phyloP scores from a whole-genome alignment of 2,113 vertebrate genomes.

The Sinocyclocheilus anshuiensis region DNA sequence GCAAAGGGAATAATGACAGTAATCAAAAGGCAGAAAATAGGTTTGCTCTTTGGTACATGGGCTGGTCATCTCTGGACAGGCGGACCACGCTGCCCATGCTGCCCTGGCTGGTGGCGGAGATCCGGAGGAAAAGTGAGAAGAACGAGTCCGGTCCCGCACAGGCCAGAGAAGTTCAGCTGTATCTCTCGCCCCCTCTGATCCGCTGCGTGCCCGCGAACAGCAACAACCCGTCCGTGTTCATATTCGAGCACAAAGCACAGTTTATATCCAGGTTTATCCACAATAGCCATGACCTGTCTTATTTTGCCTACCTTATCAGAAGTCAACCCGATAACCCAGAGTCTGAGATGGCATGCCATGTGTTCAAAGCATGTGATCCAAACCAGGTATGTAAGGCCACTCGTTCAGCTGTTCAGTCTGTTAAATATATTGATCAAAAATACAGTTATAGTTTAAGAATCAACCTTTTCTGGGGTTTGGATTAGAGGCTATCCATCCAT shows the following conservation, averaged over 20 bases:
- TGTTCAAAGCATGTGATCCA: conserved; percentile 88
- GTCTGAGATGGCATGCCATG: conserved; percentile 93
- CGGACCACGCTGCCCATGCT: conserved; percentile 94
- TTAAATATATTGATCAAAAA: not conserved
- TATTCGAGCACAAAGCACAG: conserved; percentile 96
- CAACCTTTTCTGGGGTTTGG: not conserved
- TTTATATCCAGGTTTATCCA: conserved; percentile 93
- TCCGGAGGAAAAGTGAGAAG: conserved; percentile 84
- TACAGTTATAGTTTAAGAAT: not conserved
- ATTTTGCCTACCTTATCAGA: conserved; percentile 94
- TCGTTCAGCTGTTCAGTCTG: not conserved
- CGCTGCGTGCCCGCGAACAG: conserved; percentile 85
- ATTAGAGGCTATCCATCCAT: not conserved
- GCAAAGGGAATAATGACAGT: conserved; percentile 60
- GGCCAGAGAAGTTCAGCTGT: conserved; percentile 84
- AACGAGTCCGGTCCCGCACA: conserved; percentile 81
- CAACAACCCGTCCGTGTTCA: conserved; percentile 85
- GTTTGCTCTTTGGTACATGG: conserved; percentile 88
- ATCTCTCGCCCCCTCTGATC: conserved; percentile 80
- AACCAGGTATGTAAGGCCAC: conserved; percentile 79
- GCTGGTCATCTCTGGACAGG: conserved; percentile 85
- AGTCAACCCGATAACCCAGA: conserved; percentile 94
- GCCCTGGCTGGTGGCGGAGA: conserved; percentile 94
- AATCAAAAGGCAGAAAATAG: conserved; percentile 72
- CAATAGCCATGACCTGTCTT: conserved; percentile 94